Conservation (phyloP, 2,797 vertebrate species). For the Poeciliopsis infans region DNA sequence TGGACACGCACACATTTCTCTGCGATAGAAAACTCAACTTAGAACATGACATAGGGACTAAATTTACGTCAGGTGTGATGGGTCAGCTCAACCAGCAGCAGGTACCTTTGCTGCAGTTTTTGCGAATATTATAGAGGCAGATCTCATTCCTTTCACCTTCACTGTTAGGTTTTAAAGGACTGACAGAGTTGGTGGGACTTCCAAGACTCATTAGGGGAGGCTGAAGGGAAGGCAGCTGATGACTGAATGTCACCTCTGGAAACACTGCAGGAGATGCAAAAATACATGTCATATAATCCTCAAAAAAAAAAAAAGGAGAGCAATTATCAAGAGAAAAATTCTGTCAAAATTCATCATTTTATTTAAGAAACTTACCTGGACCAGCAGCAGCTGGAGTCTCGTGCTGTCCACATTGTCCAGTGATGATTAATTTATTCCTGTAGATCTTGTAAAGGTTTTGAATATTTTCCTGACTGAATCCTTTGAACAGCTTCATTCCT, state of each 20-base stretch:
- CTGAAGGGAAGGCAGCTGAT: not conserved
- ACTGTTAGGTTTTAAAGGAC: conserved; percentile 32
- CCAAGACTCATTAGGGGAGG: not conserved
- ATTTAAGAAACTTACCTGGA: conserved; percentile 37
- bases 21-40: conserved; percentile 49
- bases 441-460: conserved; percentile 73
- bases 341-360: not conserved
- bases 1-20: conserved; percentile 86
- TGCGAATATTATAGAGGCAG: conserved; percentile 84
- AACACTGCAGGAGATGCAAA: conserved; percentile 17
- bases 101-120: conserved; percentile 83
- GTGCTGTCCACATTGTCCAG: conserved; percentile 24
- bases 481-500: conserved; percentile 67
- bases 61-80: not conserved
- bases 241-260: not conserved
- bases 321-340: not conserved
- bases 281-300: not conserved
- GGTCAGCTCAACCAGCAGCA: not conserved
- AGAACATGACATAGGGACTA: not conserved
- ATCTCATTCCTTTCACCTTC: conserved; percentile 81
- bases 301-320: not conserved
- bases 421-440: conserved; percentile 74
- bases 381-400: not conserved
- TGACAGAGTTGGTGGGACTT: conserved; percentile 2
- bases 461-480: conserved; percentile 71